A percentile compares a stretch with the other conserved stretches of the same genome.
Evolutionary conservation across 2,113 vertebrate genomes (phyloP).

Genomic region (Mesocricetus auratus): DNA sequence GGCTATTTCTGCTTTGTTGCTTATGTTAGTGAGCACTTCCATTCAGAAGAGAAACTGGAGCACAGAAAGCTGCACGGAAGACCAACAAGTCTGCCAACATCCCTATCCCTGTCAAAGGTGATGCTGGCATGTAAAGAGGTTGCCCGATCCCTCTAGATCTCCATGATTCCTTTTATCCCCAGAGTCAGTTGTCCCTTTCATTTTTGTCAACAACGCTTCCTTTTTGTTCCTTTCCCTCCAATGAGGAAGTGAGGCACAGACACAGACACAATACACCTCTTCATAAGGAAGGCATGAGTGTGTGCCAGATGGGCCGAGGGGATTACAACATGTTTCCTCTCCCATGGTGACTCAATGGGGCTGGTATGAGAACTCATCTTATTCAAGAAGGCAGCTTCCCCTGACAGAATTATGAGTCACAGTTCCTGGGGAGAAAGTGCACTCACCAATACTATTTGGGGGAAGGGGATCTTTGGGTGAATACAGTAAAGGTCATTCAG

Average conservation of each 20-base stretch:
- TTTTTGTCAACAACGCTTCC: slow-evolving; percentile 75
- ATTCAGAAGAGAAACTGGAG: neutral
- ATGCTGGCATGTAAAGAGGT: neutral
- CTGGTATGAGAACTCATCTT: slow-evolving; percentile 82
- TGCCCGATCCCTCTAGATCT: neutral
- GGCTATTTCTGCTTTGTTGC: neutral
- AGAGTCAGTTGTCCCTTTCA: slow-evolving; percentile 63
- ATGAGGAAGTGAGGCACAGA: slow-evolving; percentile 83
- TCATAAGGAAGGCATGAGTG: slow-evolving; percentile 84
- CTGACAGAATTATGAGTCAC: slow-evolving; percentile 84
- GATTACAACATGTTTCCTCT: slow-evolving; percentile 88
- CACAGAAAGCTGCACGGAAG: neutral
- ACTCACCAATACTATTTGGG: slow-evolving; percentile 33
- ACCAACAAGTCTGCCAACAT: neutral
- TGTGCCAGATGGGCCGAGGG: slow-evolving; percentile 83
- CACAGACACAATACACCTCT: slow-evolving; percentile 88
- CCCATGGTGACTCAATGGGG: slow-evolving; percentile 85
- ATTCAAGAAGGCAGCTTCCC: slow-evolving; percentile 81
- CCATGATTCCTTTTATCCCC: neutral
- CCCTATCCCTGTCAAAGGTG: no score
- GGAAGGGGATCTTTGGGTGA: neutral
- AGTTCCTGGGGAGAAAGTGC: slow-evolving; percentile 72
- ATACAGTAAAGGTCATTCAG: slow-evolving; percentile 64
- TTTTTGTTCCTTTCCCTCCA: slow-evolving; percentile 80
- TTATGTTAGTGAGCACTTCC: neutral